These are phyloP conservation scores for Tortrix viridana DNA, from an alignment of 2,888 invertebrate species.

Conservation along the genomic window DNA sequence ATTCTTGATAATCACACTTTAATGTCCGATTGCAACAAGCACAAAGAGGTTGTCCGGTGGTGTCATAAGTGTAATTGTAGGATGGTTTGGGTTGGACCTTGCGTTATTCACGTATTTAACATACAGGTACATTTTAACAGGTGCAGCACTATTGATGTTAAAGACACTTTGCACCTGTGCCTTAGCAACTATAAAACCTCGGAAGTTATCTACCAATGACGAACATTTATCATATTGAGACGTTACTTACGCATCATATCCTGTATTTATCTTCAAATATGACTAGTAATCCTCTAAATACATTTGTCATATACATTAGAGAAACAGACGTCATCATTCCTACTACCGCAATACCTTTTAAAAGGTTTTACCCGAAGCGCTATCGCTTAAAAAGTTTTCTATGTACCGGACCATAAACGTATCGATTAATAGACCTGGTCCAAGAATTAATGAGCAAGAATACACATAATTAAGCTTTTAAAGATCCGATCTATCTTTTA, in stretches of 20 bases:
- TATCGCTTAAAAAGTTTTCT: conserved; percentile 56
- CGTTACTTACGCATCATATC: conserved; percentile 5
- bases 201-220: neutral
- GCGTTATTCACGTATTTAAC: too few relatives aligned
- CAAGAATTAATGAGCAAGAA: conserved; percentile 70
- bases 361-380: conserved; percentile 45
- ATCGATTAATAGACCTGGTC: conserved; percentile 71
- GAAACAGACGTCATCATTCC: conserved; percentile 51
- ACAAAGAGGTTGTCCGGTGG: too few relatives aligned
- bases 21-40: too few relatives aligned
- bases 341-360: conserved; percentile 40
- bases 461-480: conserved; percentile 81
- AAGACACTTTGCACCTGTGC: too few relatives aligned
- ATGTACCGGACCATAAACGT: conserved; percentile 53
- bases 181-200: too few relatives aligned
- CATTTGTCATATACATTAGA: conserved; percentile 27
- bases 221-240: neutral
- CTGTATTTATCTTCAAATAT: conserved; percentile 15
- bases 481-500: conserved; percentile 71
- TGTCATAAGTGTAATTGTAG: too few relatives aligned
- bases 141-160: too few relatives aligned
- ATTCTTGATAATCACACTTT: too few relatives aligned
- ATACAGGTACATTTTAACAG: too few relatives aligned
- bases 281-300: neutral
- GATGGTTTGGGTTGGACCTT: too few relatives aligned